A percentile compares a stretch with the other conserved stretches of the same genome.
These are phyloP conservation scores for Agonum fuliginosum DNA, from an alignment of 2,888 invertebrate species.

Conservation along the genomic window DNA sequence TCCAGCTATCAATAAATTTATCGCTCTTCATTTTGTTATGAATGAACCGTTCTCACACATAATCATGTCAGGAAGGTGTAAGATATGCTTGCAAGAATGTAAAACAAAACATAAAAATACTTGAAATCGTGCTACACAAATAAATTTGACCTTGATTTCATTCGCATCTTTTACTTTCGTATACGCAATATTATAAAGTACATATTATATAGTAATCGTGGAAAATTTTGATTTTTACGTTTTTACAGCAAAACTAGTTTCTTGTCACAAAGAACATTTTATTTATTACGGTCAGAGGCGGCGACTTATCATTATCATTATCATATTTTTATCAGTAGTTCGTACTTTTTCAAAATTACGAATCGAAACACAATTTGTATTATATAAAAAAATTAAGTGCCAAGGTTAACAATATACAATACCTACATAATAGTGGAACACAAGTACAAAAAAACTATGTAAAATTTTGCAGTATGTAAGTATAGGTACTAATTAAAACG, in stretches of 20 bases:
- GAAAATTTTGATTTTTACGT: neutral
- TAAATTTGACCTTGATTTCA: constrained; percentile 16
- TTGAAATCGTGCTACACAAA: constrained; percentile 3
- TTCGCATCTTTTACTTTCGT: constrained; percentile 13
- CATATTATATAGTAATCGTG: neutral
- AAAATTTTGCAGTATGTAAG: too few species aligned
- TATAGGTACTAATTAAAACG: too few species aligned
- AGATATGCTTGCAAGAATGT: constrained; percentile 6
- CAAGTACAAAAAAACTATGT: too few species aligned
- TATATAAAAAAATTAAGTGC: too few species aligned
- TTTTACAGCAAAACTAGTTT: neutral
- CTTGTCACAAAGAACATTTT: neutral
- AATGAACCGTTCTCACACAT: neutral
- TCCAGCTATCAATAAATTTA: neutral
- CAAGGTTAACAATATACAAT: too few species aligned
- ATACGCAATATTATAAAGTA: neutral
- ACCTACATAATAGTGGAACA: too few species aligned
- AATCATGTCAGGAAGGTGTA: constrained; percentile 3
- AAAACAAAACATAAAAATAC: constrained; percentile 14
- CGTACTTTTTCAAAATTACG: too few species aligned
- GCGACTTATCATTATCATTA: too few species aligned
- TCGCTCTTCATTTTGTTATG: neutral
- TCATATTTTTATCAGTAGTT: too few species aligned
- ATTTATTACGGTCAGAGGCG: neutral
- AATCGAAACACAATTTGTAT: too few species aligned